These are phyloP conservation scores for Pteronura brasiliensis DNA, from an alignment of 2,113 vertebrate species.

Conservation along the genomic window DNA sequence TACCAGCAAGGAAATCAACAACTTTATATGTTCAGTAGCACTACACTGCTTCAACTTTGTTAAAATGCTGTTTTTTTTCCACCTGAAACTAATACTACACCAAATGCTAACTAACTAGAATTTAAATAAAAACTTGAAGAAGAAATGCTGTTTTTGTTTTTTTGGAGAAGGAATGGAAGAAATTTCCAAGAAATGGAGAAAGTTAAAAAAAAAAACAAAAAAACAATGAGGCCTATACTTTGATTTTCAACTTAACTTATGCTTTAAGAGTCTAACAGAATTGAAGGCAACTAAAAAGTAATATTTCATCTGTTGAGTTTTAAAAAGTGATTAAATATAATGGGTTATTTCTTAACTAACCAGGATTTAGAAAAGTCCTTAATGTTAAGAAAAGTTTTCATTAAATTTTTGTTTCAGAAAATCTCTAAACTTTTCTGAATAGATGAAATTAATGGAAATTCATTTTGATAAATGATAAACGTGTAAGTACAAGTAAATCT, in stretches of 20 bases:
- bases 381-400: background rate
- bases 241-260: background rate
- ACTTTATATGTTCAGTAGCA: background rate
- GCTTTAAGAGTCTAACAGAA: background rate
- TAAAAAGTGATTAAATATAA: background rate
- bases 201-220: background rate
- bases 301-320: background rate
- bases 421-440: background rate
- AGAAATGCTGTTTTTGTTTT: background rate
- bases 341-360: background rate
- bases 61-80: background rate
- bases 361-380: background rate
- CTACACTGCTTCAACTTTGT: background rate
- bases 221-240: background rate
- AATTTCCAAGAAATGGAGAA: background rate
- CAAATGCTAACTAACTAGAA: background rate
- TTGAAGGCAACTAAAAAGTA: background rate
- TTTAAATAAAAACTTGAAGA: background rate
- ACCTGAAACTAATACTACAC: background rate
- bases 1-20: background rate
- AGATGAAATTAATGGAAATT: background rate
- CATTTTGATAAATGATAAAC: background rate
- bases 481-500: background rate
- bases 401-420: background rate
- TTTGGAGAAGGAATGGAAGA: background rate